These are phyloP conservation scores for Ferrisia virgata DNA, from an alignment of 2,888 invertebrate genomes.

Conservation along the genomic window DNA sequence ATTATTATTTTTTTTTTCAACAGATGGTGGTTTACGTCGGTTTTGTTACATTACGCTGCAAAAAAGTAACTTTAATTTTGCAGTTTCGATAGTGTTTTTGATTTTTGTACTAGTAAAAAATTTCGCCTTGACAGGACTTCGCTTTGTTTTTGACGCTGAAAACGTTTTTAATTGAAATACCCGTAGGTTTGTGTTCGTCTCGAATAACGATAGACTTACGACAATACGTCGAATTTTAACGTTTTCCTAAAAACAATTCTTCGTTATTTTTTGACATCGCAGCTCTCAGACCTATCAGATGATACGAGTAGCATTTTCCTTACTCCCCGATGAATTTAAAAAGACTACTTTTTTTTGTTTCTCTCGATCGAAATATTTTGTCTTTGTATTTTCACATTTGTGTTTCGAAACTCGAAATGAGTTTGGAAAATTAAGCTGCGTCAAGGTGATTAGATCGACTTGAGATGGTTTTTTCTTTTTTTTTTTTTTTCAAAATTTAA, in stretches of 20 bases:
- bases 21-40: background rate
- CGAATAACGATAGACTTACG: background rate
- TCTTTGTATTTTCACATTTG: no score
- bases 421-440: no score
- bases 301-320: background rate
- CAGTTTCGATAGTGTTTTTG: background rate
- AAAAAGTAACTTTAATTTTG: background rate
- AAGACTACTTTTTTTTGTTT: background rate
- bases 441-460: no score
- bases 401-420: no score
- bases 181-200: background rate
- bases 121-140: background rate
- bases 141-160: background rate
- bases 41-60: background rate
- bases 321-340: background rate
- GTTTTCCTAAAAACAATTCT: background rate
- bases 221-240: background rate
- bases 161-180: constrained; percentile 1
- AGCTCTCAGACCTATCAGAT: background rate
- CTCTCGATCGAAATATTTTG: no score
- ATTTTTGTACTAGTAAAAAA: background rate
- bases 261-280: background rate
- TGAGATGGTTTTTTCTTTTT: no score
- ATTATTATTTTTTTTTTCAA: background rate
- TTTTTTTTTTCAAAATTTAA: no score